Base-by-base conservation (phyloP, 2,113 vertebrate genomes). In the Perognathus longimembris region DNA sequence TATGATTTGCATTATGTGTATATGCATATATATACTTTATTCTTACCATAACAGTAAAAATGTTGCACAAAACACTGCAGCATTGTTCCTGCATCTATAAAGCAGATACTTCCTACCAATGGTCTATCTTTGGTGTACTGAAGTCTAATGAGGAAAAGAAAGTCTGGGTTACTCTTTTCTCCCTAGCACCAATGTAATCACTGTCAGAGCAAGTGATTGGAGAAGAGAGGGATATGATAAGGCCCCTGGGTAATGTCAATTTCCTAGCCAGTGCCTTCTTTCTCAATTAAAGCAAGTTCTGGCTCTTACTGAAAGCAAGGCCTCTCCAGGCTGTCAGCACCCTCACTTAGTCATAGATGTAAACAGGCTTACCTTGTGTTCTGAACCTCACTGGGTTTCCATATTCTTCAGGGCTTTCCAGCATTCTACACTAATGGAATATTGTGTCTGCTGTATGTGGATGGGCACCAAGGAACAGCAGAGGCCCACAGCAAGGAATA, bases 31-130 rank as follows among this genome's bases (percentile, higher is more conserved):
- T 74, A 6, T 74, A 40, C 85, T 77, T 71, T n/a, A 75, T 79
- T 89, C 76, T 92, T 84, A 66, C 28, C 83, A 80, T 85, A 86
- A 67, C 36, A 76, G 15, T 40, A 7, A 34, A 90, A 92, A 63
- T 59, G 34, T 17, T 63, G 12, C 34, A 63, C 66, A 73, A 75
- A 92, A 77, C 21, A 78, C 30, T 63, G 18, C 6, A 45, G 15
- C 40, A 7, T 54, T 85, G 77, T 59, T 36, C 61, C 45, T 61
- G 26, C 8, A 24, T 78, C 74, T 67, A 40, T 74, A 71, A 17
- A 50, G 6, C 26, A 32, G 21, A 40, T 6, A 40, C 30, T 66
- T 61, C 75, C 76, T 80, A 26, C 40, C 64, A 75, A 54, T 2
- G 40, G 28, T 77, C 20, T 85, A 4, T 38, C 34, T 87, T 84